Conservation (phyloP, 2,797 vertebrate genomes). For the Microctenopoma stevenorrisi region DNA sequence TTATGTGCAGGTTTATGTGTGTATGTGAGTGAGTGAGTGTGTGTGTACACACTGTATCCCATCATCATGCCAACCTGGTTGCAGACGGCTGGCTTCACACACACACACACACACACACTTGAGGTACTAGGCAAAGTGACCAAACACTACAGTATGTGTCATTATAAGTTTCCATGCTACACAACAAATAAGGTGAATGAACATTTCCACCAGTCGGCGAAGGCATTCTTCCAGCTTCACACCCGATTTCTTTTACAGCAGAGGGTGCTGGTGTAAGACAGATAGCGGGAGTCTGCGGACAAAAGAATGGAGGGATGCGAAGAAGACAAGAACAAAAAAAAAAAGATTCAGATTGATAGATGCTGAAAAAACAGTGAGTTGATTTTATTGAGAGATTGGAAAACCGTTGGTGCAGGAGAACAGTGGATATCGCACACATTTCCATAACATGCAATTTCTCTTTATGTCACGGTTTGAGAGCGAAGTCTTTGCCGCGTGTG, state of each 20-base stretch:
- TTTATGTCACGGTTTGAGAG: neutral
- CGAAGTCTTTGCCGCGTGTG: neutral
- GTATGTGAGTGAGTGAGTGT: constrained; percentile 16
- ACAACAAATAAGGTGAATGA: neutral
- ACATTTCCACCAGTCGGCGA: neutral
- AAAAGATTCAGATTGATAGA: constrained; percentile 8
- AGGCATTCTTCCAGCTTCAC: neutral
- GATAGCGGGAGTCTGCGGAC: constrained; percentile 6
- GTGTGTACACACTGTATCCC: constrained; percentile 4
- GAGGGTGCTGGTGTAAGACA: constrained; percentile 49
- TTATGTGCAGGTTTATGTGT: constrained; percentile 21
- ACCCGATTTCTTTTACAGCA: constrained; percentile 36
- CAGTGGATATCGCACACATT: neutral
- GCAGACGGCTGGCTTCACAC: constrained; percentile 50
- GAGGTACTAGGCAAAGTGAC: neutral
- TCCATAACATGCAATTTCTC: constrained; percentile 22
- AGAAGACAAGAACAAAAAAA: constrained; percentile 2
- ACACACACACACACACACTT: constrained; percentile 45
- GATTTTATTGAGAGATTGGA: constrained; percentile 4
- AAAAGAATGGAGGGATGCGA: constrained; percentile 42
- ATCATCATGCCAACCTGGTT: constrained; percentile 28
- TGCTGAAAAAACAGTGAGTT: constrained; percentile 4
- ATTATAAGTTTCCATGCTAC: neutral
- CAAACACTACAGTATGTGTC: neutral
- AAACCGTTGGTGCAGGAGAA: neutral